Percentiles rank a stretch among this genome's conserved stretches.
These are phyloP conservation scores for Cottoperca gobio DNA, from an alignment of 2,797 vertebrate genomes.

Conservation along the genomic window DNA sequence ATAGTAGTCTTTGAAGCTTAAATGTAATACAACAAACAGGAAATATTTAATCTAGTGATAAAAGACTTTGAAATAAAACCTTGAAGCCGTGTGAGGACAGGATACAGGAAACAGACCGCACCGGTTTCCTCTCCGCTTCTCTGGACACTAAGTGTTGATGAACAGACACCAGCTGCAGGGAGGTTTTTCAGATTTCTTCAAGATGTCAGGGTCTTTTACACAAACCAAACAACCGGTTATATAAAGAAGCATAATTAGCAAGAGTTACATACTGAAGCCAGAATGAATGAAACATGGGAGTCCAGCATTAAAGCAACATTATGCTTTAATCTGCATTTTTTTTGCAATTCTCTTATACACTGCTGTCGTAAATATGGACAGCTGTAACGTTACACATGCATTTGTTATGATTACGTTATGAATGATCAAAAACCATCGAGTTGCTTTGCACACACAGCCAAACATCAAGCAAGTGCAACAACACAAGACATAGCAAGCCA, in stretches of 20 bases:
- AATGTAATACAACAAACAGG: not conserved
- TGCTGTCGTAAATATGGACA: no score
- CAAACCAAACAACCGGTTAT: not conserved
- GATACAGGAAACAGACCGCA: constrained; percentile 69
- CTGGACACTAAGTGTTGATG: constrained; percentile 33
- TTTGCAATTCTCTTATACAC: no score
- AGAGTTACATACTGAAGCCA: not conserved
- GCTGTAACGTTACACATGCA: no score
- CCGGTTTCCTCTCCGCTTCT: constrained; percentile 59
- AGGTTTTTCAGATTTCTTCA: not conserved
- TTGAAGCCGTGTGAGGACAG: constrained; percentile 29
- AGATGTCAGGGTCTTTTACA: not conserved
- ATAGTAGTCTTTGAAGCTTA: not conserved
- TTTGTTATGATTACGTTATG: no score
- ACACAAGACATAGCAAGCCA: no score
- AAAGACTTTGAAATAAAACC: constrained; percentile 66
- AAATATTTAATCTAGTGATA: constrained; percentile 76
- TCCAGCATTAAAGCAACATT: not conserved
- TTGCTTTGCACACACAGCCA: no score
- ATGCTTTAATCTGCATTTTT: no score
- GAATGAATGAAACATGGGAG: not conserved
- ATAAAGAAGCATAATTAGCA: not conserved
- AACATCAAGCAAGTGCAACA: no score
- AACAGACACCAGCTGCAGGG: constrained; percentile 26
- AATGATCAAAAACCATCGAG: no score